Base-by-base conservation (phyloP, 2,113 vertebrate genomes). In the Microcebus ravelobensis region DNA sequence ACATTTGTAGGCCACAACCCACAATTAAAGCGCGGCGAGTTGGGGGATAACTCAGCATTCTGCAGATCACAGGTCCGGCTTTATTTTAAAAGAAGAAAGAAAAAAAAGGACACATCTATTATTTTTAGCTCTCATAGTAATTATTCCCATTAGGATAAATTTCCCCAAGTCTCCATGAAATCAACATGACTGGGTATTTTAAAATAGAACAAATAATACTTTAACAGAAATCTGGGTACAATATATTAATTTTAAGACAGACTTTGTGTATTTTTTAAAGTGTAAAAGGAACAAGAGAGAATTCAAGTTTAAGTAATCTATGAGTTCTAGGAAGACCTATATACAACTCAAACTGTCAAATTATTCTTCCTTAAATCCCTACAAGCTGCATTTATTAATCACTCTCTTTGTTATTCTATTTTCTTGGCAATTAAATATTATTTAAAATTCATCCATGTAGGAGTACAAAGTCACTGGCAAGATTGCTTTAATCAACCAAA, bases 1-100 rank as follows among this genome's bases (percentile, higher is more conserved):
- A 99, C 99, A 99, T 99, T 97, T 99, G 99, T 74, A 99, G 99
- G 95, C 99, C 99, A 96, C 99, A 99, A 96, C 99, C 99, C 98
- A 99, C 99, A 95, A 99, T 98, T 97, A 99, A 99, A 59, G 99
- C 99, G 95, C 99, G 99, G 45, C 99, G 99, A 74, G 99, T 99
- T 11, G 99, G 99, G 97, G 99, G 99, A 96, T 99, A 99, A 97
- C 98, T 99, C 98, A 99, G 98, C 99, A 99, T 99, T 98, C 99
- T 99, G 99, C 99, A 99, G 98, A 99, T 99, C 98, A 99, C 99
- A 17, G 99, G 99, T 97, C 99, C 99, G 97, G 99, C 99, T 99
- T 98, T 89, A 92, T 91, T 13, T 45, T 36, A 85, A 98, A 98
- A 98, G 95, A 77, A 97, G 86, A 97, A 48, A 95, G 96, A 95